Conservation (phyloP, 2,797 vertebrate genomes). For the Percopsis omiscomaycus region DNA sequence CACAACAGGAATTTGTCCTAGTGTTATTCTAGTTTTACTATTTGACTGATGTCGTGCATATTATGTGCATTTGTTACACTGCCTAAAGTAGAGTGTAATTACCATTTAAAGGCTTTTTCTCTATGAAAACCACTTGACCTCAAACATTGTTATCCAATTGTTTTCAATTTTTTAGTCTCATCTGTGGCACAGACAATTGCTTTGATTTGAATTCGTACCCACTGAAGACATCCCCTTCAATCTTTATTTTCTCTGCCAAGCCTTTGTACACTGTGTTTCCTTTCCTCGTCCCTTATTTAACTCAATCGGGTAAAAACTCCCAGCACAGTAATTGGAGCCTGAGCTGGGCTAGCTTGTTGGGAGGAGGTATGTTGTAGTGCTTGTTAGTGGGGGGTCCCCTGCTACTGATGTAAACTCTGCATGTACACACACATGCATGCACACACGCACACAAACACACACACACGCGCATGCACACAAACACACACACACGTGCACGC, state of each 20-base stretch:
- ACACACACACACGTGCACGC: slow-evolving; percentile 30
- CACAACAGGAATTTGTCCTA: not conserved
- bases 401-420: slow-evolving; percentile 27
- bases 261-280: slow-evolving; percentile 1
- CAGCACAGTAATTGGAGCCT: slow-evolving; percentile 38
- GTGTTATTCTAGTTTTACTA: not conserved
- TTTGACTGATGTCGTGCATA: not conserved
- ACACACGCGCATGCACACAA: no score
- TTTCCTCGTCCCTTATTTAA: slow-evolving; percentile 23
- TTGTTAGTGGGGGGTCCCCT: slow-evolving; percentile 29
- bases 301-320: slow-evolving; percentile 11
- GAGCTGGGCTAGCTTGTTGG: slow-evolving; percentile 14
- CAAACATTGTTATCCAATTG: not conserved
- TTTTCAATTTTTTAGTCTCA: not conserved
- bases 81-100: not conserved
- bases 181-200: not conserved
- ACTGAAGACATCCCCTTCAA: not conserved
- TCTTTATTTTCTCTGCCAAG: slow-evolving; percentile 3
- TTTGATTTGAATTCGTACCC: not conserved
- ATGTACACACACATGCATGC: not conserved
- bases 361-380: slow-evolving; percentile 30
- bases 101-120: no score
- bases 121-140: no score
- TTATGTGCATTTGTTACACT: not conserved
- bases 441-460: slow-evolving; percentile 6